Evolutionary conservation across 2,888 invertebrate species (phyloP).

Genomic region (Tromatobia lineatoria): DNA sequence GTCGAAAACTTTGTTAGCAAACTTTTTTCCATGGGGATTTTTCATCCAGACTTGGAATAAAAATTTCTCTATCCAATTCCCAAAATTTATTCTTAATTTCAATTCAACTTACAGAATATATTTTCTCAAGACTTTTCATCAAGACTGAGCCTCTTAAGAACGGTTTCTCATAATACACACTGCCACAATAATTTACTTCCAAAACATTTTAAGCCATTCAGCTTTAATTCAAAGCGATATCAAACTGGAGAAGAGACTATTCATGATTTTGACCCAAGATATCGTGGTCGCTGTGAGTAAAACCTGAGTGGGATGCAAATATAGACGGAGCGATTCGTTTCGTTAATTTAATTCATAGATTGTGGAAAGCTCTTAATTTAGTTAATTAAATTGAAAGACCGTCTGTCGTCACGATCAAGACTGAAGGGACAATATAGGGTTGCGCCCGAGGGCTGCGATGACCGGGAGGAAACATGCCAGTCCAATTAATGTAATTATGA

Average conservation of each 20-base stretch:
- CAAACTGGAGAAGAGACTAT: neutral
- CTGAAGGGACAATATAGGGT: slow-evolving; percentile 17
- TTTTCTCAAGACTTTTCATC: too few relatives aligned
- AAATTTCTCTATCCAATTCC: too few relatives aligned
- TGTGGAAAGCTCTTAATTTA: neutral
- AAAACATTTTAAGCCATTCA: too few relatives aligned
- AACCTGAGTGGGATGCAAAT: neutral
- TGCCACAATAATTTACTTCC: too few relatives aligned
- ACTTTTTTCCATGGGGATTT: too few relatives aligned
- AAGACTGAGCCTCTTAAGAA: too few relatives aligned
- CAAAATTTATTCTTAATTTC: too few relatives aligned
- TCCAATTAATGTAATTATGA: slow-evolving; percentile 29
- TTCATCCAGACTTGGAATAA: too few relatives aligned
- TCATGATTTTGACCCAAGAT: neutral
- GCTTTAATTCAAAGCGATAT: neutral
- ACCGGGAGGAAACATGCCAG: neutral
- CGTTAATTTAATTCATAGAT: neutral
- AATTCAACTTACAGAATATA: too few relatives aligned
- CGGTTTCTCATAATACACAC: too few relatives aligned
- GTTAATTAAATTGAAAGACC: slow-evolving; percentile 8
- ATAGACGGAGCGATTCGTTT: neutral
- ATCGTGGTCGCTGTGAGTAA: neutral
- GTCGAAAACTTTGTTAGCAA: too few relatives aligned
- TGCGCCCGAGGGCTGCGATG: neutral
- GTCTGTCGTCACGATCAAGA: slow-evolving; percentile 1